phyloP scores from a whole-genome alignment of 2,113 vertebrate species.

The Hemiscyllium ocellatum region DNA sequence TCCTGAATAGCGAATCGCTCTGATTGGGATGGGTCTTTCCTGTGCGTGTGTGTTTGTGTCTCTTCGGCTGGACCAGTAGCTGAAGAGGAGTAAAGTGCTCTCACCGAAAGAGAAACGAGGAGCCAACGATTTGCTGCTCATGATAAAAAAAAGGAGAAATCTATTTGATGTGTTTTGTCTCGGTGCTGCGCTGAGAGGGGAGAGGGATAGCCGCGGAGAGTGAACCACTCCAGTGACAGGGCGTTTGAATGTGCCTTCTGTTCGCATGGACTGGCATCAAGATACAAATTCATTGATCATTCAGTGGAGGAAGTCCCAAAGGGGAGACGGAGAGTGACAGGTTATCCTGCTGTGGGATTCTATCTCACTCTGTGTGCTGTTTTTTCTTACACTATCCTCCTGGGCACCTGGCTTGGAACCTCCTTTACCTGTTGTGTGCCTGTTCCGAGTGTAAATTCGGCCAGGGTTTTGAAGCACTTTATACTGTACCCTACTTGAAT shows the following conservation, averaged over 20 bases:
- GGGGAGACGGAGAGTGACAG: not conserved
- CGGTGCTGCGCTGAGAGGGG: not conserved
- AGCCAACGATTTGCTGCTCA: not conserved
- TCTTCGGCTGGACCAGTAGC: constrained; percentile 41
- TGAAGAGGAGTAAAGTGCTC: too few species aligned
- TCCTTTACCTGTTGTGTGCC: not conserved
- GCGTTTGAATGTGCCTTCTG: not conserved
- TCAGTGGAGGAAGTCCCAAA: not conserved
- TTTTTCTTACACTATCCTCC: not conserved
- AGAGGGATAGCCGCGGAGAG: not conserved
- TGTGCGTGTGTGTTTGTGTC: constrained; percentile 42
- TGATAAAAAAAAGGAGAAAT: not conserved
- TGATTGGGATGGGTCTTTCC: constrained; percentile 55
- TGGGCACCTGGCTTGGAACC: too few species aligned
- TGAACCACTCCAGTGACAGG: not conserved
- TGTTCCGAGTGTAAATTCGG: not conserved
- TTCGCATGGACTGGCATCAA: not conserved
- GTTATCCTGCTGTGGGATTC: not conserved
- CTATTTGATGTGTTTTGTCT: not conserved
- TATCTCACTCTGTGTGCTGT: not conserved
- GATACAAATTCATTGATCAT: not conserved
- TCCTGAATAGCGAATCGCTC: constrained; percentile 51
- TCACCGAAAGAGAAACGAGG: not conserved
- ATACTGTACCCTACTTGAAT: not conserved
- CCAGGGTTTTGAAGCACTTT: not conserved